phyloP scores from a whole-genome alignment of 2,113 vertebrate genomes.

The Gasterosteus aculeatus region DNA sequence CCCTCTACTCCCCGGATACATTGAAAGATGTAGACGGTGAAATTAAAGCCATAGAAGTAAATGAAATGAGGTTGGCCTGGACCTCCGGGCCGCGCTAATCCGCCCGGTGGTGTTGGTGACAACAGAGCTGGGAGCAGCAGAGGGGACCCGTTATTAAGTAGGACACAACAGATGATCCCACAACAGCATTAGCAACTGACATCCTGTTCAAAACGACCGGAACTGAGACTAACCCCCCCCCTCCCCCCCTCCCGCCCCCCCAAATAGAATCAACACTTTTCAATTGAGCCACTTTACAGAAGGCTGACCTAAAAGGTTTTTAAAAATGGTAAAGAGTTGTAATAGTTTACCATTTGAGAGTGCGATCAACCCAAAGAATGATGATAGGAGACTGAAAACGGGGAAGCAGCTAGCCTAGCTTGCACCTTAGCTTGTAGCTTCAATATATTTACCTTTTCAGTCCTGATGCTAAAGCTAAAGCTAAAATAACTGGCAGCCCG shows the following conservation, averaged over 20 bases:
- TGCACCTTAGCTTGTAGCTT: too few relatives aligned
- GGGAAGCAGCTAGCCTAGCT: too few relatives aligned
- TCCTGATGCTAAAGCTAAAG: too few relatives aligned
- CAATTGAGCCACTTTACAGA: background rate
- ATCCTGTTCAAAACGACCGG: conserved; percentile 30
- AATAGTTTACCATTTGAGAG: background rate
- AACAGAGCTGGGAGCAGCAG: conserved; percentile 15
- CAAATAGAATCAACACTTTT: background rate
- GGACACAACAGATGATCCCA: conserved; percentile 72
- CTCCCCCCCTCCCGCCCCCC: background rate
- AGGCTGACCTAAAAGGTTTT: background rate
- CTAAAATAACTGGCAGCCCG: too few relatives aligned
- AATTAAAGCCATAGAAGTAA: conserved; percentile 76
- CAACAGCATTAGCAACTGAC: conserved; percentile 52
- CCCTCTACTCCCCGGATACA: conserved; percentile 36
- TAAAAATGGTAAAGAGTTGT: background rate
- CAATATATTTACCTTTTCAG: too few relatives aligned
- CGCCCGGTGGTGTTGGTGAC: conserved; percentile 53
- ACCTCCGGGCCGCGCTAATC: conserved; percentile 66
- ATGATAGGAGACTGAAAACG: background rate
- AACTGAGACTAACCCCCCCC: background rate
- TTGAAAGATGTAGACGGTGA: conserved; percentile 70
- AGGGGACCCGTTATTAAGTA: conserved; percentile 55
- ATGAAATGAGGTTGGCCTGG: conserved; percentile 72
- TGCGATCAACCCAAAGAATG: background rate